Percentiles rank a stretch among this genome's conserved stretches.
Conservation (phyloP, 1,140 invertebrate genomes). For the Homalodisca vitripennis region DNA sequence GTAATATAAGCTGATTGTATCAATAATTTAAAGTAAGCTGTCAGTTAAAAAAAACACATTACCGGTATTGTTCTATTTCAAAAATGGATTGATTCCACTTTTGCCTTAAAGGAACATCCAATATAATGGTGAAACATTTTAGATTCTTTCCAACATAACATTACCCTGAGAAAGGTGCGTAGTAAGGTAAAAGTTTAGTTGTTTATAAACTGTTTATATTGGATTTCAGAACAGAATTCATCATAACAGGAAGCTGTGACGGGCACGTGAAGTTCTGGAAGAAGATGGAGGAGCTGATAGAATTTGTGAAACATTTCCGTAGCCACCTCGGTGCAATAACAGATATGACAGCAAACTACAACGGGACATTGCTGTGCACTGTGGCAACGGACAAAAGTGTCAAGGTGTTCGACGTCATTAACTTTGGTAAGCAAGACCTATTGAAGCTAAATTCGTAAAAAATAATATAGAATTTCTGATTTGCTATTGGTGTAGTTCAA, state of each 20-base stretch:
- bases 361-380: conserved; percentile 87
- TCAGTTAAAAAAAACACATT: no score
- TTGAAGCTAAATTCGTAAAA: not conserved
- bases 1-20: no score
- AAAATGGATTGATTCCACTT: no score
- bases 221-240: conserved; percentile 87
- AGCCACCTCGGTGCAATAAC: conserved; percentile 84
- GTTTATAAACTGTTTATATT: no score
- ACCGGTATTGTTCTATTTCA: no score
- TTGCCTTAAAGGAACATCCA: no score
- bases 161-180: no score
- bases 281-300: conserved; percentile 88
- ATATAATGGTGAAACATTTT: no score
- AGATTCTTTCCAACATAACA: no score
- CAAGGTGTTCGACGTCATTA: conserved; percentile 98
- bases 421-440: conserved; percentile 75
- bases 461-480: not conserved
- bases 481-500: no score
- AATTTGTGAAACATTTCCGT: conserved; percentile 99
- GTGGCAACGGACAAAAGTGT: conserved; percentile 92
- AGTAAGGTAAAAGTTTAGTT: no score
- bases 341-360: conserved; percentile 77
- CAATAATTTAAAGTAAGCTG: no score
- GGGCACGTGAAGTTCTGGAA: conserved; percentile 99
- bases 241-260: conserved; percentile 94